phyloP scores from a whole-genome alignment of 2,797 vertebrate species.

The Danio jaintianensis region DNA sequence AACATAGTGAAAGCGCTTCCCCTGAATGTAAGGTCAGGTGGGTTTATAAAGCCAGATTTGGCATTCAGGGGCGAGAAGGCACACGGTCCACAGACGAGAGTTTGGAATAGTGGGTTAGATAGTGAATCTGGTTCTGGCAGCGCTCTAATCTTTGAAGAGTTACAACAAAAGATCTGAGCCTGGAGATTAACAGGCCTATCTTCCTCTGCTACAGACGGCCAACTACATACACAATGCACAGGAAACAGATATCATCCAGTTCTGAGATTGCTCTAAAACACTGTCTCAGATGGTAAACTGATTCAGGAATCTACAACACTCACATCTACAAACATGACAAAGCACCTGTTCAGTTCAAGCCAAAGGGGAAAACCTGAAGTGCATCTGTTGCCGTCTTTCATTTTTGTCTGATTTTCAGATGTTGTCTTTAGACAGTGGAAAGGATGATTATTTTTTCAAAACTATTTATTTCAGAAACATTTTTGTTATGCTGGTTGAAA shows the following conservation, averaged over 20 bases:
- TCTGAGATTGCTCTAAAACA: not conserved
- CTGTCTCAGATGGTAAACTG: not conserved
- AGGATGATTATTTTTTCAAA: not conserved
- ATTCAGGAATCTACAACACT: not conserved
- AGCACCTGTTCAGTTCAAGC: constrained; percentile 39
- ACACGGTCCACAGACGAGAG: constrained; percentile 27
- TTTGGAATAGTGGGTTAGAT: constrained; percentile 32
- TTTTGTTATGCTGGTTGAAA: too few species aligned
- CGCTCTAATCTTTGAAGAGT: constrained; percentile 49
- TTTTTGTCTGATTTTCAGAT: not conserved
- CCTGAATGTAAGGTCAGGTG: not conserved
- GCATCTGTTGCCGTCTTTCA: constrained; percentile 43
- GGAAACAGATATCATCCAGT: constrained; percentile 6
- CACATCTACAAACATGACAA: constrained; percentile 7
- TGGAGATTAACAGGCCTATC: constrained; percentile 42
- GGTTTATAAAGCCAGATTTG: constrained; percentile 32
- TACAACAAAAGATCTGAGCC: constrained; percentile 51
- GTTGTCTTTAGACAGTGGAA: not conserved
- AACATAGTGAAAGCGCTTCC: not conserved
- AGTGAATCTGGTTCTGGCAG: not conserved
- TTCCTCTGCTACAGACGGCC: constrained; percentile 39
- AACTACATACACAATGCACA: not conserved
- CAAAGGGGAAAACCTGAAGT: not conserved
- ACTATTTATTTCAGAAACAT: too few species aligned
- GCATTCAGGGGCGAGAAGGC: constrained; percentile 27